Evolutionary conservation across 2,888 invertebrate species (phyloP).

Genomic region (Melanophora roralis): DNA sequence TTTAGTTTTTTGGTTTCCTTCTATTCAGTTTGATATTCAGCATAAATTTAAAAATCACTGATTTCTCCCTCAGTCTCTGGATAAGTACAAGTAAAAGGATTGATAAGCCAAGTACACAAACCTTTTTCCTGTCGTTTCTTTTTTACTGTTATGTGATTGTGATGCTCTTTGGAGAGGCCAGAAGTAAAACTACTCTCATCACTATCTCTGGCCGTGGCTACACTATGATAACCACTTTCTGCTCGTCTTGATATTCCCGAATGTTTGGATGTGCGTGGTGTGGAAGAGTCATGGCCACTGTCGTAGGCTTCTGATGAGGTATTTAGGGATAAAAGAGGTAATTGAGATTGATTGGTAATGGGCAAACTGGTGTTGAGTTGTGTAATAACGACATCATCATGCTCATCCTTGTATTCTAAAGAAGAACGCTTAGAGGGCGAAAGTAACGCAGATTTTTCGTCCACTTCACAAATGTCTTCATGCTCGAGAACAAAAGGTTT

Average conservation of each 20-base stretch:
- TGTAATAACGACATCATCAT: constrained; percentile 64
- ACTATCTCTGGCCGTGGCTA: constrained; percentile 86
- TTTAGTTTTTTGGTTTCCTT: constrained; percentile 11
- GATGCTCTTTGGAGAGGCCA: constrained; percentile 76
- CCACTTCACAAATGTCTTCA: constrained; percentile 74
- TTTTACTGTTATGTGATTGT: constrained; percentile 75
- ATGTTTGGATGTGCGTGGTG: constrained; percentile 88
- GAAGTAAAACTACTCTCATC: constrained; percentile 93
- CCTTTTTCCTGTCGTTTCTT: constrained; percentile 85
- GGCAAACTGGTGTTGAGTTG: constrained; percentile 69
- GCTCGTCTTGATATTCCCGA: constrained; percentile 88
- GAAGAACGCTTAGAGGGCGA: constrained; percentile 71
- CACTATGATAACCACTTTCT: constrained; percentile 94
- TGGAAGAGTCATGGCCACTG: constrained; percentile 90
- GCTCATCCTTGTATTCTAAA: constrained; percentile 66
- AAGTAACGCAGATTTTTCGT: constrained; percentile 73
- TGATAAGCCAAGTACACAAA: constrained; percentile 86
- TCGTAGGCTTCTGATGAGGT: constrained; percentile 83
- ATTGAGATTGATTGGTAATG: constrained; percentile 73
- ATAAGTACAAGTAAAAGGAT: constrained; percentile 87
- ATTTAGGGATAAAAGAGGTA: constrained; percentile 75
- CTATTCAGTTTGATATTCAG: not conserved
- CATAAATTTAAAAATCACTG: constrained; percentile 79
- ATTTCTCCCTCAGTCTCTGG: constrained; percentile 85
- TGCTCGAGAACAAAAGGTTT: constrained; percentile 71